Evolutionary conservation across 2,113 vertebrate genomes (phyloP), one percentile per base, ranked within the genome.

Genomic region (Stictonetta naevosa): DNA sequence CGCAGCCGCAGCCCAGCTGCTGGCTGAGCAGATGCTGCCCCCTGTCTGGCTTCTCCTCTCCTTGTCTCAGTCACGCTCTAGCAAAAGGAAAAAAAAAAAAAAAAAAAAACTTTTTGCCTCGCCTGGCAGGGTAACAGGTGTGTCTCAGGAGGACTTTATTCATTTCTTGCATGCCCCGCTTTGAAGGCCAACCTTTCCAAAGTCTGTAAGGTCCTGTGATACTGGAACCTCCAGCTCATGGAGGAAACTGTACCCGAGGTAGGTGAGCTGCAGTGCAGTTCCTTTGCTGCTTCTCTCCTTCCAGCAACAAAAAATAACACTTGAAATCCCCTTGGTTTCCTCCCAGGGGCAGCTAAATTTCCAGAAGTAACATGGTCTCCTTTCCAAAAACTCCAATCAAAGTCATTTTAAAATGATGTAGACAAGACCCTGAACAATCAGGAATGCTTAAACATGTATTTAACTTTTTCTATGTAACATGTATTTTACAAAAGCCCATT

Each of bases 271-370:
- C 58, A 76, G 5, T 68, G 74, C 69, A 69, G 64, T 89, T 90
- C 90, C 31, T 71, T 74, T 68, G 66, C 42, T 93, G 82, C 80
- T 97, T 96, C 93, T 34, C 76, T 55, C 19, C 48, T 96, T 89
- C 11, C 12, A 81, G 84, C 59, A 69, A 13, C 63, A 73, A 87
- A 93, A 95, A 44, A 2, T 34, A 58, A 38, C 28, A 31, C 18
- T 48, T 23, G 8, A 91, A 86, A 91, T 77, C 63, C n/a, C 44
- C 42, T 21, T 13, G 23, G 4, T 77, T 77, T 84, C 31, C 56
- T 81, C 71, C 38, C 25, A 95, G 31, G 14, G 6, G 9, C 33
- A 62, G 36, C 14, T 58, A 66, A 44, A 67, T 36, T 90, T 93
- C 40, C 46, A 84, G 52, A 93, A 75, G 44, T 26, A 78, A 40